Conservation (phyloP, 2,888 invertebrate species). For the Scaptomyza reducta region DNA sequence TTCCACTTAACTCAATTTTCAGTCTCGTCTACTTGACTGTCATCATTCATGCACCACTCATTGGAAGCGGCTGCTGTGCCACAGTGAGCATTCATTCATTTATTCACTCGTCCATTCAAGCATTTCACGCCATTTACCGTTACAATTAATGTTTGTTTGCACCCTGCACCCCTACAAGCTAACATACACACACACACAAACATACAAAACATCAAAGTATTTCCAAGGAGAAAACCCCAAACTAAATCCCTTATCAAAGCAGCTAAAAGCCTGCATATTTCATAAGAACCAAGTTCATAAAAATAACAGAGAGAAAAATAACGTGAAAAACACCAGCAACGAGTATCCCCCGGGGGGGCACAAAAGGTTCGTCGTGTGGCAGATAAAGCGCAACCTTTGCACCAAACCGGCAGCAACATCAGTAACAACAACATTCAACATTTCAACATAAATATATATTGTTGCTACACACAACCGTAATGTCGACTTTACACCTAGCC, state of each 20-base stretch:
- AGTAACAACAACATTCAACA: slow-evolving; percentile 51
- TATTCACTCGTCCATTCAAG: slow-evolving; percentile 52
- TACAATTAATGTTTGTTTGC: slow-evolving; percentile 77
- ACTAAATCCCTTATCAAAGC: slow-evolving; percentile 48
- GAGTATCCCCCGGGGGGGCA: slow-evolving; percentile 53
- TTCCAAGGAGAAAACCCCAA: slow-evolving; percentile 16
- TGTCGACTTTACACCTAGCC: slow-evolving; percentile 63
- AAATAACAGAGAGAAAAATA: slow-evolving; percentile 25
- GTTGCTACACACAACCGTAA: slow-evolving; percentile 39
- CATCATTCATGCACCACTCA: slow-evolving; percentile 62
- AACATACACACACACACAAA: background rate
- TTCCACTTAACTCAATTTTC: slow-evolving; percentile 73
- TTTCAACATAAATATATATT: slow-evolving; percentile 69
- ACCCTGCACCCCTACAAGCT: slow-evolving; percentile 36
- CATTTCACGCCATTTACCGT: slow-evolving; percentile 78
- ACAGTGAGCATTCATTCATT: slow-evolving; percentile 36
- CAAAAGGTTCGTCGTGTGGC: slow-evolving; percentile 62
- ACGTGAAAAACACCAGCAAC: slow-evolving; percentile 4
- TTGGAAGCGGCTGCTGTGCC: slow-evolving; percentile 16
- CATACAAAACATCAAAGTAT: slow-evolving; percentile 58
- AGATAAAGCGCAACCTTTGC: slow-evolving; percentile 68
- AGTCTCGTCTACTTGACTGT: slow-evolving; percentile 64
- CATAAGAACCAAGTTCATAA: slow-evolving; percentile 74
- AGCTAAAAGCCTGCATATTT: slow-evolving; percentile 70
- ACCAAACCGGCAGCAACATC: slow-evolving; percentile 37